These are phyloP conservation scores for Glyphotaelius pellucidus DNA, from an alignment of 2,888 invertebrate species.

Conservation along the genomic window DNA sequence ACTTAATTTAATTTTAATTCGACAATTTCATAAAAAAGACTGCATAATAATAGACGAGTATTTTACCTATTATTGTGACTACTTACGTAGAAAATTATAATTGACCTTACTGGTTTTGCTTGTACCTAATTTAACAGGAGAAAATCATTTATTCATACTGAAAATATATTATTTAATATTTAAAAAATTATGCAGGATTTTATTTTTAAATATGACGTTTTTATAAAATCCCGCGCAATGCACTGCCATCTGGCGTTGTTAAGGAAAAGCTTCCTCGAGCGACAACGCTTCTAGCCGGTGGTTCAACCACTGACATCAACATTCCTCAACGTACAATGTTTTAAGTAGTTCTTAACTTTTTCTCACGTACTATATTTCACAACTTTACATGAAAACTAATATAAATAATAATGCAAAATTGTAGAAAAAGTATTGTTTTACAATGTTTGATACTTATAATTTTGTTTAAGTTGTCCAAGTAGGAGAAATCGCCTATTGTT, in stretches of 20 bases:
- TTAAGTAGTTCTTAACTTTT: slow-evolving; percentile 64
- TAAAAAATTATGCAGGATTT: too few relatives aligned
- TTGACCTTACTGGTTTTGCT: too few relatives aligned
- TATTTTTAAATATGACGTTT: neutral
- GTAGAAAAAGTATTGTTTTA: slow-evolving; percentile 37
- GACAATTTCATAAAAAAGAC: too few relatives aligned
- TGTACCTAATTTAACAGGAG: too few relatives aligned
- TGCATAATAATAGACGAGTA: too few relatives aligned
- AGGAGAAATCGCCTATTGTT: slow-evolving; percentile 50
- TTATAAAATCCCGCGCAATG: neutral
- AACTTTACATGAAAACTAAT: slow-evolving; percentile 18
- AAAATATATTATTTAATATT: too few relatives aligned
- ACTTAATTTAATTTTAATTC: too few relatives aligned
- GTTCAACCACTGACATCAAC: slow-evolving; percentile 78
- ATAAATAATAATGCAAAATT: slow-evolving; percentile 16
- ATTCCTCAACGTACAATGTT: slow-evolving; percentile 71
- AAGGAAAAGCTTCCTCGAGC: neutral
- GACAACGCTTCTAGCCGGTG: slow-evolving; percentile 69
- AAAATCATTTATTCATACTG: too few relatives aligned
- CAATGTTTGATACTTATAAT: neutral
- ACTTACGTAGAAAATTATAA: too few relatives aligned
- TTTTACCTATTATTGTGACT: too few relatives aligned
- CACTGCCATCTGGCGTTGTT: slow-evolving; percentile 53
- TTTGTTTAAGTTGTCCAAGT: slow-evolving; percentile 6
- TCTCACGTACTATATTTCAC: slow-evolving; percentile 61